phyloP scores from a whole-genome alignment of 2,113 vertebrate genomes.

The Pogonocichla stellata region DNA sequence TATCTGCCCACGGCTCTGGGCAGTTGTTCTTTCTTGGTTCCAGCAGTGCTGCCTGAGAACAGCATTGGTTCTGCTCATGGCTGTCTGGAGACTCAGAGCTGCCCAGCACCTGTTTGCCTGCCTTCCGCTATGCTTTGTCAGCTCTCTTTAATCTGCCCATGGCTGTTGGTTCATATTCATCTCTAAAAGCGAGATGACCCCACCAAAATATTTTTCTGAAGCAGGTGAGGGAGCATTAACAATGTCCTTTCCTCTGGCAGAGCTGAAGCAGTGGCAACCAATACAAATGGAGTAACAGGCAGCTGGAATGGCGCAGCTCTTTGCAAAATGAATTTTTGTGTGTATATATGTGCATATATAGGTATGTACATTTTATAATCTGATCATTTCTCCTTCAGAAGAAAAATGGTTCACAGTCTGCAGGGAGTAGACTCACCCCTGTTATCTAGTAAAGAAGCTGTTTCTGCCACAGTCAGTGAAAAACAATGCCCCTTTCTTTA shows the following conservation, averaged over 20 bases:
- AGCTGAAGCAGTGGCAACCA: not conserved
- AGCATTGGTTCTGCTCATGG: not conserved
- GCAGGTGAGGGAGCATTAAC: not conserved
- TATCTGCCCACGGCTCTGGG: not conserved
- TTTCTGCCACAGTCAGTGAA: not conserved
- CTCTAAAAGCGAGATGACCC: not conserved
- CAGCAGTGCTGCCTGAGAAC: accelerated
- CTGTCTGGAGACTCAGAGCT: not conserved
- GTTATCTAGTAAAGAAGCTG: not conserved
- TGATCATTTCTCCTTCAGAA: not conserved
- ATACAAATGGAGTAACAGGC: not conserved
- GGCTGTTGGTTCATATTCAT: not conserved
- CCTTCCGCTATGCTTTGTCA: not conserved
- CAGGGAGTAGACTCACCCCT: not conserved
- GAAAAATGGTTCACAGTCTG: not conserved
- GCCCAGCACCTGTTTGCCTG: not conserved
- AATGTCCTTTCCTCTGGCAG: not conserved
- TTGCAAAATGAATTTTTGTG: not conserved
- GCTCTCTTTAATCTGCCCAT: not conserved
- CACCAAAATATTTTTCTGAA: not conserved
- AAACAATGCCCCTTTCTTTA: not conserved
- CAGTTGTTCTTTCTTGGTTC: not conserved
- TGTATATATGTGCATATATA: not conserved
- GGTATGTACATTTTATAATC: not conserved
- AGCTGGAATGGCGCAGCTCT: not conserved